Percentiles rank a stretch among this genome's conserved stretches.
phyloP scores from a whole-genome alignment of 2,888 invertebrate genomes.

The Tipula helvola region DNA sequence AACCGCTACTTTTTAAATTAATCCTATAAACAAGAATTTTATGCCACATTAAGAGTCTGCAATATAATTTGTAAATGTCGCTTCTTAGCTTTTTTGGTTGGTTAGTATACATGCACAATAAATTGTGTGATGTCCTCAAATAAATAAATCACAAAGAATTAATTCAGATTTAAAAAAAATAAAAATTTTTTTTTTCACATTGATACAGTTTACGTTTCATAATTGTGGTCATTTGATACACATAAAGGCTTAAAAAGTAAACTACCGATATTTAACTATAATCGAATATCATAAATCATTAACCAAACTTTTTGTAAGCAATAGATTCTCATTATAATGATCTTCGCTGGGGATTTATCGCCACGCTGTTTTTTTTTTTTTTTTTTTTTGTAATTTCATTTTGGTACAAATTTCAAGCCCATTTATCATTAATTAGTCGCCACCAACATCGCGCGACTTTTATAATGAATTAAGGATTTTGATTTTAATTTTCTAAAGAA shows the following conservation, averaged over 20 bases:
- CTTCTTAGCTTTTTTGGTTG: neutral
- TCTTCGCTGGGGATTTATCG: neutral
- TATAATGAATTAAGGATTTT: neutral
- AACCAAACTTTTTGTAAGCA: neutral
- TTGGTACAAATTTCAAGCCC: constrained; percentile 9
- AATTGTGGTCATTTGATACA: neutral
- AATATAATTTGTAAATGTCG: neutral
- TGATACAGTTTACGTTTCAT: neutral
- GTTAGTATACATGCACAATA: neutral
- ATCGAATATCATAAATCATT: neutral
- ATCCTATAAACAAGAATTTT: neutral
- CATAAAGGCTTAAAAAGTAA: neutral
- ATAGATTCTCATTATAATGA: constrained; percentile 4
- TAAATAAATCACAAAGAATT: neutral
- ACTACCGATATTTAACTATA: neutral
- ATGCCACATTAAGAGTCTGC: neutral
- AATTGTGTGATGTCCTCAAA: neutral
- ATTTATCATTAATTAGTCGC: constrained; percentile 10
- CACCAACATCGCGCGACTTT: constrained; percentile 5
- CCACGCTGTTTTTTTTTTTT: neutral
- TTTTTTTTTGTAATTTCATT: neutral
- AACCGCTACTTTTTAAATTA: neutral
- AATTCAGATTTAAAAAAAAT: neutral
- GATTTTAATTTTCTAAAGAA: neutral
- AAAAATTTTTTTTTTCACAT: neutral